Evolutionary conservation across 2,888 invertebrate species (phyloP).

Genomic region (Cephus nigrinus): DNA sequence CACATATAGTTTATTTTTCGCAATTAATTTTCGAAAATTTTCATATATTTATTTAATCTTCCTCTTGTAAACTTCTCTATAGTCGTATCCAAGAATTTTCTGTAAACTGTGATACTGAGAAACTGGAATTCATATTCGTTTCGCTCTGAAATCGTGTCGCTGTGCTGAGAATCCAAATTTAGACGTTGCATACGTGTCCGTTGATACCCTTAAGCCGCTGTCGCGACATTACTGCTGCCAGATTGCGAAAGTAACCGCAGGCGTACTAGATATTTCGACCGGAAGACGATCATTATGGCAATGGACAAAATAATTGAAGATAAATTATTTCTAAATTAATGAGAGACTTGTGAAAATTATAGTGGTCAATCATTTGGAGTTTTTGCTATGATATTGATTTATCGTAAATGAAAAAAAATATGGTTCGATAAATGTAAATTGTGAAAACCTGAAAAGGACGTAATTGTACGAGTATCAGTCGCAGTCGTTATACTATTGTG

Average conservation of each 20-base stretch:
- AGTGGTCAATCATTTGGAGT: not conserved
- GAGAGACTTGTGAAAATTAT: not conserved
- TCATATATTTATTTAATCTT: not conserved
- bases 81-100: not conserved
- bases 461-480: not conserved
- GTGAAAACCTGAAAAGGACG: not conserved
- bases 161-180: constrained; percentile 35
- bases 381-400: not conserved
- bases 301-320: not conserved
- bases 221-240: not conserved
- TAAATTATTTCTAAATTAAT: not conserved
- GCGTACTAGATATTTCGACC: not conserved
- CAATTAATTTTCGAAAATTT: not conserved
- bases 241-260: not conserved
- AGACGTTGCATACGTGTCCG: constrained; percentile 15
- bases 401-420: not conserved
- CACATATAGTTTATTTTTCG: not conserved
- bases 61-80: not conserved
- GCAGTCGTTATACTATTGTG: not conserved
- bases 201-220: constrained; percentile 11
- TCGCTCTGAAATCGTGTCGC: constrained; percentile 24
- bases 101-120: not conserved
- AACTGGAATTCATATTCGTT: constrained; percentile 14
- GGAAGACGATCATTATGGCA: not conserved
- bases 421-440: too few relatives aligned